phyloP scores from a whole-genome alignment of 2,888 invertebrate genomes.

The Timema cristinae region DNA sequence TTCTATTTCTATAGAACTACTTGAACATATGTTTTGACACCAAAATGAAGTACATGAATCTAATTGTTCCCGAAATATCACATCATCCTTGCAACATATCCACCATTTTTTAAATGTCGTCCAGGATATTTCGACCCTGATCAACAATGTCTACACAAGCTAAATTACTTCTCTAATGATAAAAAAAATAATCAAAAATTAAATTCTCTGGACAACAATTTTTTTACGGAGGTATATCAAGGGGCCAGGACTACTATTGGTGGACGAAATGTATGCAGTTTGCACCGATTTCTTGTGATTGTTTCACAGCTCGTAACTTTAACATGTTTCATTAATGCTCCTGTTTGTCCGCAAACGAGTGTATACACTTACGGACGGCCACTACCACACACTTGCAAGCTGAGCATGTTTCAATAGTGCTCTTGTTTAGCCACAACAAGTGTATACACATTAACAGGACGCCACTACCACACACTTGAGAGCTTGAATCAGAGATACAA shows the following conservation, averaged over 20 bases:
- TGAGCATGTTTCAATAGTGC: no score
- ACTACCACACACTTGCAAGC: no score
- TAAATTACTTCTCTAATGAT: constrained; percentile 1
- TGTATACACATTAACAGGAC: no score
- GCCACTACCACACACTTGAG: no score
- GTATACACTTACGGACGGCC: no score
- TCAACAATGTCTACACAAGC: neutral
- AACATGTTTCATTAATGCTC: no score
- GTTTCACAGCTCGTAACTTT: no score
- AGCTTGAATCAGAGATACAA: no score
- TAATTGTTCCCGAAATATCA: neutral
- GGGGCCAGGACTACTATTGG: neutral
- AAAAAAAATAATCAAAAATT: neutral
- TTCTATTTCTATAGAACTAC: neutral
- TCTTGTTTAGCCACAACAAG: no score
- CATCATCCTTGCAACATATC: neutral
- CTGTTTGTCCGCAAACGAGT: no score
- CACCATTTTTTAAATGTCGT: neutral
- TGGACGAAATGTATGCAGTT: no score
- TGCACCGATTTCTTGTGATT: no score
- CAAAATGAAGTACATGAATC: neutral
- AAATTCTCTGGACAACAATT: neutral
- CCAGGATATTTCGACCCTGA: neutral
- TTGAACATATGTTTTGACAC: neutral
- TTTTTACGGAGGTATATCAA: neutral